phyloP scores from a whole-genome alignment of 2,888 invertebrate genomes.

The Epinotia nisella region DNA sequence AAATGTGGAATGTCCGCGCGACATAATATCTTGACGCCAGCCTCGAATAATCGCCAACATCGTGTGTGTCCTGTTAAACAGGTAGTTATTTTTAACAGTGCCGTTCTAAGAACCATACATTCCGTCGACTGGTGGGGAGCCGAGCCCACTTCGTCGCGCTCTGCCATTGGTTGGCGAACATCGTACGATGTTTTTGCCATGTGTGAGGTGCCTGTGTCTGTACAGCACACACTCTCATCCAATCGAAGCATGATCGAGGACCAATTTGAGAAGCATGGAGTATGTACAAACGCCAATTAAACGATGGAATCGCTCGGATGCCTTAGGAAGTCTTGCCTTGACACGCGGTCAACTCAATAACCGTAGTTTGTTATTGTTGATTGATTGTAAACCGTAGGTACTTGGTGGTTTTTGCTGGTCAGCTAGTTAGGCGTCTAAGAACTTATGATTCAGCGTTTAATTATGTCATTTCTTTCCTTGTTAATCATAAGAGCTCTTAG shows the following conservation, averaged over 20 bases:
- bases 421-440: not conserved
- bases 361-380: slow-evolving; percentile 13
- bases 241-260: slow-evolving; percentile 71
- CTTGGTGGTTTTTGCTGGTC: not conserved
- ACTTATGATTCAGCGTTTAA: not conserved
- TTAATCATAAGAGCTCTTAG: not conserved
- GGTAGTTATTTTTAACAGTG: slow-evolving; percentile 82
- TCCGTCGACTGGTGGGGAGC: slow-evolving; percentile 77
- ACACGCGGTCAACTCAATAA: slow-evolving; percentile 50
- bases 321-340: slow-evolving; percentile 76
- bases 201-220: slow-evolving; percentile 64
- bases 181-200: slow-evolving; percentile 77
- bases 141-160: slow-evolving; percentile 77
- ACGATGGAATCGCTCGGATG: slow-evolving; percentile 75
- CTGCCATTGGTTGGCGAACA: slow-evolving; percentile 71
- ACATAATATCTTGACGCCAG: slow-evolving; percentile 63
- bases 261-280: slow-evolving; percentile 72
- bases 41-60: slow-evolving; percentile 63
- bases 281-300: slow-evolving; percentile 60
- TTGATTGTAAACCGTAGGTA: slow-evolving; percentile 25
- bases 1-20: slow-evolving; percentile 12
- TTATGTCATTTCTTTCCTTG: not conserved
- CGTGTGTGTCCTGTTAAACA: slow-evolving; percentile 70
- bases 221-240: slow-evolving; percentile 64
- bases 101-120: slow-evolving; percentile 77